Conservation (phyloP, 2,888 invertebrate species). For the Germaria angustata region DNA sequence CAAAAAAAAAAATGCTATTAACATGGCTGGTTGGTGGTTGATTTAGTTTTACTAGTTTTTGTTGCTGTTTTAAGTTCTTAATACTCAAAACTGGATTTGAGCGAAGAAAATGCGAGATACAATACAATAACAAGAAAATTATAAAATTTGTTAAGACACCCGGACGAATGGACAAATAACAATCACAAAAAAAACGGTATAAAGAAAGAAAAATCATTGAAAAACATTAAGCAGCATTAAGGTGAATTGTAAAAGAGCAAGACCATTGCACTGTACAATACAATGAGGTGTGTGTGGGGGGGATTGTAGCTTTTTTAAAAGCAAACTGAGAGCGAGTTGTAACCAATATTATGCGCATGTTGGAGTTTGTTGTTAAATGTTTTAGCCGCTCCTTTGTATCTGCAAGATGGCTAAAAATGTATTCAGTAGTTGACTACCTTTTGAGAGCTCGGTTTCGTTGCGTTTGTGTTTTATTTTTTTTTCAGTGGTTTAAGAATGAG, state of each 20-base stretch:
- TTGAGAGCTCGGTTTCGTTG: conserved; percentile 65
- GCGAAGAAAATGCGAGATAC: conserved; percentile 10
- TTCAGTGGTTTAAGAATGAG: neutral
- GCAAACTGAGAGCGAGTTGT: neutral
- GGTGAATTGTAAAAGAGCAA: neutral
- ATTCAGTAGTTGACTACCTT: conserved; percentile 63
- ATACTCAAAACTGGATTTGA: conserved; percentile 66
- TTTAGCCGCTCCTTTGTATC: conserved; percentile 55
- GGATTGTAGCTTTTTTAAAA: neutral
- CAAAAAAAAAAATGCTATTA: conserved; percentile 17
- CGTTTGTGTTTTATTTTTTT: conserved; percentile 34
- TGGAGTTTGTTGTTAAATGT: conserved; percentile 42
- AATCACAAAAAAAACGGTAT: neutral
- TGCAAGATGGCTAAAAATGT: conserved; percentile 63
- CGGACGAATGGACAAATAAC: conserved; percentile 26
- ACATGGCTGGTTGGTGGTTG: conserved; percentile 60
- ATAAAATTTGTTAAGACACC: conserved; percentile 41
- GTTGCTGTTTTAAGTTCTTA: conserved; percentile 48
- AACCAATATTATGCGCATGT: conserved; percentile 47
- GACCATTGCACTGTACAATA: neutral
- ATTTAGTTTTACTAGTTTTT: conserved; percentile 25
- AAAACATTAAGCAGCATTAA: neutral
- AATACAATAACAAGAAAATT: conserved; percentile 8
- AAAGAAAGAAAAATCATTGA: conserved; percentile 38
- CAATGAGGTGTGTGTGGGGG: neutral